Evolutionary conservation across 2,797 vertebrate genomes (phyloP).

Genomic region (Enteromius fasciolatus): DNA sequence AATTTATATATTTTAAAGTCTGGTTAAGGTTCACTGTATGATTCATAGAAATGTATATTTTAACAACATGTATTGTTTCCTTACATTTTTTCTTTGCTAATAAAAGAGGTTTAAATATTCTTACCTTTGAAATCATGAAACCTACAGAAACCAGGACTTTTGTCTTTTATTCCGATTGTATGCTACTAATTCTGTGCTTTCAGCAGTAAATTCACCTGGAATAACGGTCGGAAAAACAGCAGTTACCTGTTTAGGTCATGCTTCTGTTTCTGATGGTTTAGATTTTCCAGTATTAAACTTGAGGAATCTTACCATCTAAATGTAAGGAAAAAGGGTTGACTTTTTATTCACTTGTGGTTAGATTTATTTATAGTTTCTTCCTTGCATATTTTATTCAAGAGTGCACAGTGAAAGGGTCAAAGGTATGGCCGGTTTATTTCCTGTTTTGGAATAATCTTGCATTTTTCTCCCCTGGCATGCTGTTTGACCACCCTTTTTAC

Average conservation of each 20-base stretch:
- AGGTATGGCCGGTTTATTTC: not conserved
- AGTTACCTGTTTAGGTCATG: not conserved
- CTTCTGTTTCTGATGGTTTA: not conserved
- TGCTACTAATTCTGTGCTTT: not conserved
- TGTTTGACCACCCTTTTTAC: not conserved
- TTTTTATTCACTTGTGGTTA: not conserved
- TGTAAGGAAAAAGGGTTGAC: not conserved
- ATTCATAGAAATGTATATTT: no score
- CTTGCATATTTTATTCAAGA: not conserved
- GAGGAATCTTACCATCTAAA: not conserved
- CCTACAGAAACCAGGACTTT: not conserved
- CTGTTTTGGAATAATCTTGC: not conserved
- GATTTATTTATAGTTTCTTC: not conserved
- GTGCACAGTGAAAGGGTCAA: not conserved
- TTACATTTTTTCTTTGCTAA: not conserved
- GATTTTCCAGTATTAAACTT: not conserved
- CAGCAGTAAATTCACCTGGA: not conserved
- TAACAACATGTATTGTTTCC: not conserved
- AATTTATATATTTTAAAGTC: no score
- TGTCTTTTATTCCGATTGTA: not conserved
- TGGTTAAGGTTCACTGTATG: no score
- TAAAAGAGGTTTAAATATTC: not conserved
- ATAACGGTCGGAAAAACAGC: not conserved
- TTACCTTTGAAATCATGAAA: not conserved
- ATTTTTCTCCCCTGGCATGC: not conserved